Evolutionary conservation across 2,797 vertebrate species (phyloP).

Genomic region (Myioborus melanocephalus): DNA sequence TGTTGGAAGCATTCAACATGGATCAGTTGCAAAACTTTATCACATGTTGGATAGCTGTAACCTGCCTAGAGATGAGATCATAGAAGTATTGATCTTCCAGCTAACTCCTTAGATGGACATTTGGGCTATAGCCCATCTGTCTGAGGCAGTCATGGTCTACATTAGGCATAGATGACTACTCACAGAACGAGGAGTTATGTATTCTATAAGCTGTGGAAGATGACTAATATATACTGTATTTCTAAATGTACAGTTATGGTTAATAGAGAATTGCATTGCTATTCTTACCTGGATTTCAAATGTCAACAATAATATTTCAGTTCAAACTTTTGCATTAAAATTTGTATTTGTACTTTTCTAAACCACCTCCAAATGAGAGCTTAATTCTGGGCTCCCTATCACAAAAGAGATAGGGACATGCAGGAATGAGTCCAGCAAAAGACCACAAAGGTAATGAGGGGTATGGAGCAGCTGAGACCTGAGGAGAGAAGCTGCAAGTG

Average conservation of each 20-base stretch:
- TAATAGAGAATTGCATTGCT: neutral
- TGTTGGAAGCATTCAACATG: neutral
- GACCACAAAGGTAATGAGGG: neutral
- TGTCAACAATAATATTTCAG: neutral
- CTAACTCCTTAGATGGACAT: neutral
- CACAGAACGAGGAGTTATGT: neutral
- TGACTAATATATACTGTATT: neutral
- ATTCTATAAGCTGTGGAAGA: neutral
- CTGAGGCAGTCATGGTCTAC: neutral
- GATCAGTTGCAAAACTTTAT: neutral
- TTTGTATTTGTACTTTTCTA: neutral
- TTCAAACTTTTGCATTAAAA: neutral
- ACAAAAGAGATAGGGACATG: neutral
- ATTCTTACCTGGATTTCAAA: neutral
- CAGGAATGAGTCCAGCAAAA: neutral
- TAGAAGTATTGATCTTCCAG: neutral
- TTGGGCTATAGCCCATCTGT: neutral
- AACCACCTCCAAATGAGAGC: neutral
- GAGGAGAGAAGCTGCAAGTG: neutral
- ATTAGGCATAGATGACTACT: neutral
- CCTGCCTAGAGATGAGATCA: conserved; percentile 21
- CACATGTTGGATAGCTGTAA: neutral
- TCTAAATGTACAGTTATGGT: neutral
- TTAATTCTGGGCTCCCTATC: neutral
- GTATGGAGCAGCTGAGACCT: neutral